Evolutionary conservation across 2,797 vertebrate genomes (phyloP).

Genomic region (Oryzias sinensis): DNA sequence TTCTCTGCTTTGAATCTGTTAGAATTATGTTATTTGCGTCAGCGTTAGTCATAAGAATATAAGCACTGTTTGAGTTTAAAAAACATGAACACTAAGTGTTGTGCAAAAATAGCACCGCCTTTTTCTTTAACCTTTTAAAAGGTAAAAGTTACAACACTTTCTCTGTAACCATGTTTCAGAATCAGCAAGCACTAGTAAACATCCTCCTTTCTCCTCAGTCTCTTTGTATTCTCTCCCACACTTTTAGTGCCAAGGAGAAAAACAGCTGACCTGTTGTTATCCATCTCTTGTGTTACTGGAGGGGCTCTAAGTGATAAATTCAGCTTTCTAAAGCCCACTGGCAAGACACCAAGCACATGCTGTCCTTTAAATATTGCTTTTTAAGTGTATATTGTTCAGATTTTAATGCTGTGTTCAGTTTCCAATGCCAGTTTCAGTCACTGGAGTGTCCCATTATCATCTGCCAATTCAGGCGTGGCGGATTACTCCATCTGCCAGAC

Average conservation of each 20-base stretch:
- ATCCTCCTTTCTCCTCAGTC: constrained; percentile 44
- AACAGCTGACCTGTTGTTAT: constrained; percentile 52
- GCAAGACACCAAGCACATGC: constrained; percentile 64
- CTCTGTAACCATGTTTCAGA: constrained; percentile 21
- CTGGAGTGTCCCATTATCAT: constrained; percentile 46
- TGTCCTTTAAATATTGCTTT: constrained; percentile 62
- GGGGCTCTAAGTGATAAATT: constrained; percentile 62
- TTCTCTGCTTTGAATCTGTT: too few relatives aligned
- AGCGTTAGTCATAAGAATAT: too few relatives aligned
- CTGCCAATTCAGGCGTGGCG: constrained; percentile 42
- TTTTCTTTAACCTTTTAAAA: constrained; percentile 7
- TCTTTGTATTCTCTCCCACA: constrained; percentile 27
- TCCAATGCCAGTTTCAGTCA: constrained; percentile 52
- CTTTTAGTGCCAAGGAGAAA: constrained; percentile 43
- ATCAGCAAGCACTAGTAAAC: constrained; percentile 35
- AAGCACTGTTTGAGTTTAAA: too few relatives aligned
- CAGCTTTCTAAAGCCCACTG: constrained; percentile 56
- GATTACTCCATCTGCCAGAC: constrained; percentile 47
- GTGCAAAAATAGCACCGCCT: too few relatives aligned
- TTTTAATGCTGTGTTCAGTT: constrained; percentile 50
- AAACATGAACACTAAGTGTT: too few relatives aligned
- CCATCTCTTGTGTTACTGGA: constrained; percentile 58
- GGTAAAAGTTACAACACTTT: constrained; percentile 3
- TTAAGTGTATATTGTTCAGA: constrained; percentile 61
- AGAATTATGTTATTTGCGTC: too few relatives aligned